Percentiles rank a stretch among this genome's conserved stretches.
phyloP scores from a whole-genome alignment of 2,113 vertebrate genomes.

The pig (Sus scrofa) region DNA sequence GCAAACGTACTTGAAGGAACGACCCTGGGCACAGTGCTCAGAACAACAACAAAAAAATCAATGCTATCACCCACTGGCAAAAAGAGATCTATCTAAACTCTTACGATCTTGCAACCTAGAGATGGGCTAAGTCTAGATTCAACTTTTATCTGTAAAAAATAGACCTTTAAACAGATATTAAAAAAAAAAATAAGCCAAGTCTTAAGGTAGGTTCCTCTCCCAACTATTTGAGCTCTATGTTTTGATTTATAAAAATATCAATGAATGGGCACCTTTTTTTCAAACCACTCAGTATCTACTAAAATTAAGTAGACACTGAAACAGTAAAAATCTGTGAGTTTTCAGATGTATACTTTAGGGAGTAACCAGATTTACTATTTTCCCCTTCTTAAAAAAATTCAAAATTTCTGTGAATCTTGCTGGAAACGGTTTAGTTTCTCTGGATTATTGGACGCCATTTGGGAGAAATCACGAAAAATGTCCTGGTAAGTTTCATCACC shows the following conservation, averaged over 20 bases:
- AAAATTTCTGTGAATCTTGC: conserved; percentile 91
- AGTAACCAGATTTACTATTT: conserved; percentile 61
- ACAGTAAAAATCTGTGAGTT: conserved; percentile 70
- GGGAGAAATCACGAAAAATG: conserved; percentile 98
- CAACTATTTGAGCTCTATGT: conserved; percentile 76
- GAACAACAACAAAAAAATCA: neutral
- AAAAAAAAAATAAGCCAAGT: neutral
- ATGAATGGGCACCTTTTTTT: conserved; percentile 72
- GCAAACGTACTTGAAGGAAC: conserved; percentile 25
- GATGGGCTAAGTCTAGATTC: neutral
- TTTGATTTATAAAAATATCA: conserved; percentile 79
- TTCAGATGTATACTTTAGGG: conserved; percentile 77
- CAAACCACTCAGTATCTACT: conserved; percentile 71
- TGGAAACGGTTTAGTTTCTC: conserved; percentile 98
- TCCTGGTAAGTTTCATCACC: conserved; percentile 99
- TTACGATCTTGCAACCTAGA: conserved; percentile 22
- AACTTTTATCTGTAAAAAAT: conserved; percentile 24
- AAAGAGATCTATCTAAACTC: neutral
- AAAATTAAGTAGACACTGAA: conserved; percentile 79
- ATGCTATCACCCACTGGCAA: neutral
- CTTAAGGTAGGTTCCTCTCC: conserved; percentile 61
- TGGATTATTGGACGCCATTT: conserved; percentile 99
- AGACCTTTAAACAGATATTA: conserved; percentile 50
- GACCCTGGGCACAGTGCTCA: neutral
- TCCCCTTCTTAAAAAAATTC: conserved; percentile 83